Percentiles rank a stretch among this genome's conserved stretches.
Evolutionary conservation across 2,113 vertebrate genomes (phyloP).

Genomic region (Engystomops pustulosus): DNA sequence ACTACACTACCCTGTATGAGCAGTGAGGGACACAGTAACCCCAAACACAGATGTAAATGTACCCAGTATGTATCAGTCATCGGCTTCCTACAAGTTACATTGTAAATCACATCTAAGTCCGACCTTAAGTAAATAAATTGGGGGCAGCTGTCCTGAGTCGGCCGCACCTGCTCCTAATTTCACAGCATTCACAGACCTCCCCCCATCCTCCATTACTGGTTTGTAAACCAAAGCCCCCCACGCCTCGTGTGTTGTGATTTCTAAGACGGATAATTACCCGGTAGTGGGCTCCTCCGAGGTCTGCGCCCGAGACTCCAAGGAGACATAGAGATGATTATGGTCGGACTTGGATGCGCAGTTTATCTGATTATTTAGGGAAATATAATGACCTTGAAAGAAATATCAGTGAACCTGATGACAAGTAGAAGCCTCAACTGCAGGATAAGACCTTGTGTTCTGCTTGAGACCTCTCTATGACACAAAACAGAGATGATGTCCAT

Average conservation of each 20-base stretch:
- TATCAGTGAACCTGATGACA: too few relatives aligned
- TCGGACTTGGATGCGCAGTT: too few relatives aligned
- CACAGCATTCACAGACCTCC: background rate
- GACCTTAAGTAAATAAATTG: conserved; percentile 19
- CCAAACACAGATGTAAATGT: background rate
- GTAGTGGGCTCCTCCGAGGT: background rate
- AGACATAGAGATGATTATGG: too few relatives aligned
- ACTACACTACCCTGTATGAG: background rate
- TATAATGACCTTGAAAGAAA: too few relatives aligned
- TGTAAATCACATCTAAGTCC: conserved; percentile 28
- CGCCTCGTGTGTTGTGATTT: conserved; percentile 17
- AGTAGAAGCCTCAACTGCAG: too few relatives aligned
- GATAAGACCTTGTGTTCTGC: too few relatives aligned
- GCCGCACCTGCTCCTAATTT: conserved; percentile 42
- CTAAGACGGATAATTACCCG: background rate
- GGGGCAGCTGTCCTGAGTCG: conserved; percentile 10
- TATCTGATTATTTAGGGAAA: too few relatives aligned
- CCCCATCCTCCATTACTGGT: conserved; percentile 1
- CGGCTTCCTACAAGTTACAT: conserved; percentile 1
- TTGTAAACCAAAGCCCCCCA: background rate
- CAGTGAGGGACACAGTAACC: conserved; percentile 20
- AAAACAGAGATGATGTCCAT: too few relatives aligned
- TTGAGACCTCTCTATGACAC: too few relatives aligned
- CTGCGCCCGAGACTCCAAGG: background rate
- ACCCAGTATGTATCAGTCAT: conserved; percentile 12